Conservation (phyloP, 2,797 vertebrate genomes). For the Crypturellus tataupa region DNA sequence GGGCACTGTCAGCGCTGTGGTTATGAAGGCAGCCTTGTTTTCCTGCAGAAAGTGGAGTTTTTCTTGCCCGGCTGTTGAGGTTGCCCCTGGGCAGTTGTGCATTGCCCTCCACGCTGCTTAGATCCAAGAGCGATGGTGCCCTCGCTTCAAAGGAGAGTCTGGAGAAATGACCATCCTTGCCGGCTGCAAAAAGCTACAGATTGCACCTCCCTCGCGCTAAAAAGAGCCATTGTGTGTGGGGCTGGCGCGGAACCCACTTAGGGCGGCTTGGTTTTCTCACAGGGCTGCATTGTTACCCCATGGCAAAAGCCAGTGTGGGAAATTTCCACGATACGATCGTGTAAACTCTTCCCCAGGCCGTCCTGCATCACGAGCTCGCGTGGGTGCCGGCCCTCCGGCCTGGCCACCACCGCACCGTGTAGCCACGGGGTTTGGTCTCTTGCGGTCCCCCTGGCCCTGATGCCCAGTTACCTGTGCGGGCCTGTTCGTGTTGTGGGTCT, state of each 20-base stretch:
- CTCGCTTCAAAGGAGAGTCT: background rate
- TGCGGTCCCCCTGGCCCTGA: background rate
- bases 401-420: accelerated
- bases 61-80: background rate
- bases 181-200: background rate
- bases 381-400: background rate
- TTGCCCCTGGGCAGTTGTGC: background rate
- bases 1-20: background rate
- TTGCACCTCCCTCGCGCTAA: conserved; percentile 8
- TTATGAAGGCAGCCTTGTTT: background rate
- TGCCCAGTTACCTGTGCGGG: accelerated
- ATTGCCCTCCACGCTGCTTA: background rate
- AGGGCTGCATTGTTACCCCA: conserved; percentile 26
- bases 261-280: conserved; percentile 43
- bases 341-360: background rate
- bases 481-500: background rate
- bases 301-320: conserved; percentile 40
- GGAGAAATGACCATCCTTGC: background rate
- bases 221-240: background rate
- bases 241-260: conserved; percentile 20
- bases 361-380: background rate
- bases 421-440: background rate
- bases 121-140: background rate
- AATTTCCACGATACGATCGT: background rate
- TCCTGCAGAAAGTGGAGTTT: background rate